Evolutionary conservation across 2,888 invertebrate species (phyloP).

Genomic region (Sphinx pinastri): DNA sequence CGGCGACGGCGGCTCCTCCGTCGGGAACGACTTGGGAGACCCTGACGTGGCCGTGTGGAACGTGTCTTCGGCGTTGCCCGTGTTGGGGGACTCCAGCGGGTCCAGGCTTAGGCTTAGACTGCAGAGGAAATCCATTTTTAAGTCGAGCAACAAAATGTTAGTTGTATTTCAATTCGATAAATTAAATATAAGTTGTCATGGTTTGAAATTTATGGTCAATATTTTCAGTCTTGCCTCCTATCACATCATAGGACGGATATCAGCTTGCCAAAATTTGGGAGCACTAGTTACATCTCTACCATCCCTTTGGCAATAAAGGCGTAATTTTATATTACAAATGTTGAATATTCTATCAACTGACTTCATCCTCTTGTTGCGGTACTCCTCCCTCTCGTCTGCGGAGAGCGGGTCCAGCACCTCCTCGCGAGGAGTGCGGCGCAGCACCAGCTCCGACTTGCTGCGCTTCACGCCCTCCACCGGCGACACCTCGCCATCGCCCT

Average conservation of each 20-base stretch:
- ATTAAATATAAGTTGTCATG: no score
- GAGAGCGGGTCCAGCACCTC: slow-evolving; percentile 63
- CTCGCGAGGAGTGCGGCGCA: slow-evolving; percentile 57
- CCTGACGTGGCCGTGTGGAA: slow-evolving; percentile 90
- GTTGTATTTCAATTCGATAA: no score
- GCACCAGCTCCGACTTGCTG: slow-evolving; percentile 74
- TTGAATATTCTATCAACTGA: slow-evolving; percentile 35
- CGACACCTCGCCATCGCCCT: slow-evolving; percentile 54
- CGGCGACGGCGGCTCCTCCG: slow-evolving; percentile 45
- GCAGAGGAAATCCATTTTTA: slow-evolving; percentile 37
- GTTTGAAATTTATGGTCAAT: no score
- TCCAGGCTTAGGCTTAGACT: slow-evolving; percentile 89
- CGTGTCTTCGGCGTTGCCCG: slow-evolving; percentile 85
- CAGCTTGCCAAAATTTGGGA: no score
- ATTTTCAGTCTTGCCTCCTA: no score
- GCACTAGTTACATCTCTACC: not conserved
- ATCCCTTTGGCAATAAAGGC: not conserved
- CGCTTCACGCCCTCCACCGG: slow-evolving; percentile 66
- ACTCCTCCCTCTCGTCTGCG: slow-evolving; percentile 69
- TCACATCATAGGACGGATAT: no score
- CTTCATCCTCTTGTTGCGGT: slow-evolving; percentile 67
- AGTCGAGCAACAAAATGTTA: no score
- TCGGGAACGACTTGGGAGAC: slow-evolving; percentile 58
- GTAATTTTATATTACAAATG: no score
- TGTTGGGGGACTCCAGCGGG: slow-evolving; percentile 76